Evolutionary conservation across 2,888 invertebrate genomes (phyloP), one percentile per base, ranked within the genome.

Genomic region (Anarsia innoxiella): DNA sequence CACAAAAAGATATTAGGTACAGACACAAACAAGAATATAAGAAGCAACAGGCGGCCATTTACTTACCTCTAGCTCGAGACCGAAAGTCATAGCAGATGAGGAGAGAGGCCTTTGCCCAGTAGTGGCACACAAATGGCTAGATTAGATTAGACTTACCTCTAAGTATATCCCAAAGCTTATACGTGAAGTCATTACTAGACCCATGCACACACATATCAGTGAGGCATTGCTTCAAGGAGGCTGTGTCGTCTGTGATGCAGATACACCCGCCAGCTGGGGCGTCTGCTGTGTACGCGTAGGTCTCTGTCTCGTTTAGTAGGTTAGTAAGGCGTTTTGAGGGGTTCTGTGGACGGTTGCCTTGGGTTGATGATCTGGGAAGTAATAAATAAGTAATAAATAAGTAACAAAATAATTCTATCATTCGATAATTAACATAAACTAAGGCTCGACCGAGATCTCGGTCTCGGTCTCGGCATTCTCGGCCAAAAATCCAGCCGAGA

Each of bases 151-250:
- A 37, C 39, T 45, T 44, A 82, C 85, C 85, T 70, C 71, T 68
- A 16, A 86, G 57, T 23, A 85, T 69, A 61, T 86, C 86, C 84
- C 85, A 86, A 2, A 86, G 63, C 42, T 71, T 75, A 44, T 84
- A 86, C 1, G 84, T 85, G 31, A 86, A 86, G 41, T 86, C 86
- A 31, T 85, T 84, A 32, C 84, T 83, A 0, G 84, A 84, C 0
- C 85, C 84, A 0, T 46, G 45, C 0, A 46, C 40, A 2, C 57
- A 56, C 71, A 85, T 69, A 1, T 55, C 49, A 0, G 44, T 48
- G 11, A 85, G 49, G 30, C 79, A 78, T 42, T 82, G 75, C 23
- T 62, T 56, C 10, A 86, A 43, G 0, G 55, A 69, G 1, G 50
- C 63, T 0, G 82, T 80, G 9, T 82, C 77, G 16, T 84, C 83